Evolutionary conservation across 37 sponge, comb jelly and placozoan species (phyloP).

Genomic region (Eunapius fragilis): DNA sequence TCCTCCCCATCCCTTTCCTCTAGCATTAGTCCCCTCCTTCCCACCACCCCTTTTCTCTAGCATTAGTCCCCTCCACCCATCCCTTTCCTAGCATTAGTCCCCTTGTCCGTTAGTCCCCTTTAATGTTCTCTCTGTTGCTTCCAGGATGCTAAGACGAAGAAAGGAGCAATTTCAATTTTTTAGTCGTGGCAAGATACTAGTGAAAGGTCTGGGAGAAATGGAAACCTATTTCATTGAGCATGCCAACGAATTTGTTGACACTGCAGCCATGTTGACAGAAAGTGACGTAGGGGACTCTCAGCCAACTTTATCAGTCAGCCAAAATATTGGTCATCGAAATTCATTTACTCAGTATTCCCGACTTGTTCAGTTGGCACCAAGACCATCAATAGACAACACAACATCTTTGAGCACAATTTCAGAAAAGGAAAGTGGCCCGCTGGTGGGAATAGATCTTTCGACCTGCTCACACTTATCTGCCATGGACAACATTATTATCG

Average conservation of each 20-base stretch:
- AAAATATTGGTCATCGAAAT: not conserved
- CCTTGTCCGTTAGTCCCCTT: not conserved
- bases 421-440: not conserved
- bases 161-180: slow-evolving; percentile 19
- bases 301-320: not conserved
- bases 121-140: not conserved
- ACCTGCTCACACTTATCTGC: not conserved
- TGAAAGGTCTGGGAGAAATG: slow-evolving; percentile 49
- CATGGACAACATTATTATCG: not conserved
- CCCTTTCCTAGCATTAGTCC: not conserved
- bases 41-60: not conserved
- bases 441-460: not conserved
- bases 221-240: slow-evolving; percentile 59
- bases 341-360: not conserved
- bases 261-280: not conserved
- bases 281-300: not conserved
- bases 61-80: not conserved
- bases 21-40: too few relatives aligned
- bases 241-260: not conserved
- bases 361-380: not conserved
- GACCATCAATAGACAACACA: not conserved
- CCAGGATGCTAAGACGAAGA: slow-evolving; percentile 15
- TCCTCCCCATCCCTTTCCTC: too few relatives aligned
- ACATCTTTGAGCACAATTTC: not conserved
- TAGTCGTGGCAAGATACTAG: slow-evolving; percentile 38